Evolutionary conservation across 2,888 invertebrate species (phyloP).

Genomic region (Drosophila longiperda): DNA sequence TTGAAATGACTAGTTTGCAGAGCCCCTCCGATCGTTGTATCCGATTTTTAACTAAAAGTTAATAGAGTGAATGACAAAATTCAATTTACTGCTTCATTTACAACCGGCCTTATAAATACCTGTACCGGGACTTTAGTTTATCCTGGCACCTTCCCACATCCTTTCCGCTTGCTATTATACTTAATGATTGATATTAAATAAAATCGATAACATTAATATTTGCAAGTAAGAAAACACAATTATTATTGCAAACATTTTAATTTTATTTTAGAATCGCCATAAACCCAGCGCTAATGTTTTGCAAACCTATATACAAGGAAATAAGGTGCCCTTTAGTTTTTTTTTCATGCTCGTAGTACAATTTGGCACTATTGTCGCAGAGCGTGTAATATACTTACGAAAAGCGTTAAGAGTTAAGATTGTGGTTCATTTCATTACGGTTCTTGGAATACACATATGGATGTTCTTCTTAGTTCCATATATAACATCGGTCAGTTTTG

Average conservation of each 20-base stretch:
- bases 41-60: background rate
- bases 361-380: conserved; percentile 96
- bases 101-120: no score
- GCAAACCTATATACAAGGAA: conserved; percentile 94
- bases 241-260: conserved; percentile 70
- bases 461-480: conserved; percentile 97
- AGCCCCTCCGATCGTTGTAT: background rate
- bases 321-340: conserved; percentile 97
- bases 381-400: conserved; percentile 96
- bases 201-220: background rate
- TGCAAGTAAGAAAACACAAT: background rate
- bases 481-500: conserved; percentile 90
- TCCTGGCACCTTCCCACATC: no score
- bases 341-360: conserved; percentile 97
- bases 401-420: conserved; percentile 96
- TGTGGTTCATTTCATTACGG: conserved; percentile 94
- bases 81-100: background rate
- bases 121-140: background rate
- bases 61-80: background rate
- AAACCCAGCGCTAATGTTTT: conserved; percentile 94
- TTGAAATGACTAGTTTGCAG: background rate
- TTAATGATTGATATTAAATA: background rate
- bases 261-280: conserved; percentile 85
- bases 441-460: conserved; percentile 96
- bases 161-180: no score